Conservation (phyloP, 2,888 invertebrate genomes). For the Lordiphosa fenestrarum region DNA sequence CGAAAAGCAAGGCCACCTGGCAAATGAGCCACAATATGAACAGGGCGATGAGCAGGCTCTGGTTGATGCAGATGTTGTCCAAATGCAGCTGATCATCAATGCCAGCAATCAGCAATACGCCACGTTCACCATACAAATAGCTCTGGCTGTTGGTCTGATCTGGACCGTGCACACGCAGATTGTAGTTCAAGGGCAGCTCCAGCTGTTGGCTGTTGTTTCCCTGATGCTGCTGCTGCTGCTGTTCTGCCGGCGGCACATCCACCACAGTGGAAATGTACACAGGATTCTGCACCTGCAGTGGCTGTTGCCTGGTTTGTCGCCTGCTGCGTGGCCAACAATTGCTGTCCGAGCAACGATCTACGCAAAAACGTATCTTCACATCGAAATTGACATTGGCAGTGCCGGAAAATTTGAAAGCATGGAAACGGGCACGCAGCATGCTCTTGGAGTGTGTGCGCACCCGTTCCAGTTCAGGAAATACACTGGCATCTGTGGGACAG, state of each 20-base stretch:
- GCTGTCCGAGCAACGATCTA: conserved; percentile 84
- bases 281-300: conserved; percentile 72
- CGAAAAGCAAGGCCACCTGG: conserved; percentile 82
- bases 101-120: conserved; percentile 82
- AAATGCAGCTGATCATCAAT: conserved; percentile 79
- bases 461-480: conserved; percentile 81
- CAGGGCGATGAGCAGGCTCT: conserved; percentile 84
- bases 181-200: conserved; percentile 81
- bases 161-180: conserved; percentile 83
- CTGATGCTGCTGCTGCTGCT: conserved; percentile 13
- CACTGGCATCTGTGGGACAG: conserved; percentile 87
- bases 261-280: conserved; percentile 77
- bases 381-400: conserved; percentile 91
- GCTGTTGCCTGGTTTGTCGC: conserved; percentile 33
- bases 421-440: conserved; percentile 84
- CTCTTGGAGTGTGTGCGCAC: conserved; percentile 71
- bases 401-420: conserved; percentile 92
- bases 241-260: conserved; percentile 61
- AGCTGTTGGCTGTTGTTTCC: conserved; percentile 21
- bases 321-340: conserved; percentile 77
- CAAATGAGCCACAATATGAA: conserved; percentile 83
- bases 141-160: conserved; percentile 81
- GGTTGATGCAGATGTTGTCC: conserved; percentile 82
- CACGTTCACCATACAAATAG: conserved; percentile 83
- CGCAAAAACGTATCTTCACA: conserved; percentile 90